Conservation (phyloP, 2,888 invertebrate genomes). For the Nemotelus pantherinus region DNA sequence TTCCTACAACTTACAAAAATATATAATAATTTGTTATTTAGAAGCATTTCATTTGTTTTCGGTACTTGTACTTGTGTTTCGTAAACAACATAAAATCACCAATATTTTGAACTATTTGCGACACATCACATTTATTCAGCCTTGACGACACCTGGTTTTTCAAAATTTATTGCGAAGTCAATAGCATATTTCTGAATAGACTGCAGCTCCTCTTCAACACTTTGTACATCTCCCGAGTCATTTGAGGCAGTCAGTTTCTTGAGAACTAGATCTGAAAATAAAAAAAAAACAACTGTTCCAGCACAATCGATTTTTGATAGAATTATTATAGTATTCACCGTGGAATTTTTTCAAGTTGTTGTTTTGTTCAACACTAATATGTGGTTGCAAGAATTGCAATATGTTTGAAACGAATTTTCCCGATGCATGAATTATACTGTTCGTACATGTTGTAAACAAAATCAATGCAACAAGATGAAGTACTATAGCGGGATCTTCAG, state of each 20-base stretch:
- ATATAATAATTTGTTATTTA: too few relatives aligned
- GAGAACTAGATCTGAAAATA: conserved; percentile 71
- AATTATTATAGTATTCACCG: conserved; percentile 68
- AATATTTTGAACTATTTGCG: too few relatives aligned
- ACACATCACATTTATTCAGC: conserved; percentile 52
- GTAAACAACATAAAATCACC: too few relatives aligned
- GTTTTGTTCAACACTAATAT: conserved; percentile 74
- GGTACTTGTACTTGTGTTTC: too few relatives aligned
- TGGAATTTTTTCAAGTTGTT: conserved; percentile 76
- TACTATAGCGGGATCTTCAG: conserved; percentile 80
- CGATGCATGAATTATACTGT: conserved; percentile 89
- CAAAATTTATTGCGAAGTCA: conserved; percentile 24
- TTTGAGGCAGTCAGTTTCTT: conserved; percentile 69
- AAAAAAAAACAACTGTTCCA: conserved; percentile 51
- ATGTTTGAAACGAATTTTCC: conserved; percentile 91
- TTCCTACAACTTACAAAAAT: too few relatives aligned
- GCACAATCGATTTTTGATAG: conserved; percentile 4
- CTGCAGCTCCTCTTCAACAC: conserved; percentile 5
- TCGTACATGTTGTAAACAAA: conserved; percentile 82
- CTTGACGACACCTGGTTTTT: conserved; percentile 57
- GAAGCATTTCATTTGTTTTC: too few relatives aligned
- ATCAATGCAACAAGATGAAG: conserved; percentile 81
- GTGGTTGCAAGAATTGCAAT: conserved; percentile 75
- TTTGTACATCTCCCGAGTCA: conserved; percentile 66
- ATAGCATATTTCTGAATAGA: conserved; percentile 21